Percentiles rank a stretch among this genome's conserved stretches.
These are phyloP conservation scores for Carapus acus DNA, from an alignment of 2,797 vertebrate species.

Conservation along the genomic window DNA sequence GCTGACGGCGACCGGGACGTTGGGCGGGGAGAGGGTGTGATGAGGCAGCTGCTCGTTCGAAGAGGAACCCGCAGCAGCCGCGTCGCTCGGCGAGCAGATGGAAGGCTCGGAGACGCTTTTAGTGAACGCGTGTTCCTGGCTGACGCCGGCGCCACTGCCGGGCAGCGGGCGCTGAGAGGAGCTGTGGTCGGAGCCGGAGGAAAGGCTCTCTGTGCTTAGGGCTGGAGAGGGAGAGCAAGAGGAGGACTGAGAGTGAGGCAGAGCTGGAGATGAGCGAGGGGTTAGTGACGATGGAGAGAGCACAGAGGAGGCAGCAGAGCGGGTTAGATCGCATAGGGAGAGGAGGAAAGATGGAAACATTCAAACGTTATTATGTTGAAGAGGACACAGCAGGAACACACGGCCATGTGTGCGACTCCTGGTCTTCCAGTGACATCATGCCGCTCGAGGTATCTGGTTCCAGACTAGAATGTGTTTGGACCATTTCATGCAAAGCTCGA, in stretches of 20 bases:
- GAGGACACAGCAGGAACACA: too few species aligned
- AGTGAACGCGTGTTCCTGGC: conserved; percentile 73
- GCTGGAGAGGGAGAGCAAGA: conserved; percentile 87
- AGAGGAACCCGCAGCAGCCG: conserved; percentile 47
- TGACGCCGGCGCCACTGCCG: conserved; percentile 51
- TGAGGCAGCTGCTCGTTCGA: conserved; percentile 46
- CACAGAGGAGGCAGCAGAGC: conserved; percentile 15
- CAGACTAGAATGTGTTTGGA: too few species aligned
- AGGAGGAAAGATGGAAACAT: background rate
- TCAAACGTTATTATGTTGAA: too few species aligned
- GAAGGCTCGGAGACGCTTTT: conserved; percentile 91
- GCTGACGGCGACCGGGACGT: conserved; percentile 61
- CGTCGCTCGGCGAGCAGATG: conserved; percentile 70
- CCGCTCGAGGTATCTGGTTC: too few species aligned
- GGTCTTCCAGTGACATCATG: too few species aligned
- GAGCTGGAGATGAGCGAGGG: conserved; percentile 63
- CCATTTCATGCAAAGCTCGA: too few species aligned
- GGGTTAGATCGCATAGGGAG: background rate
- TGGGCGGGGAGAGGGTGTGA: conserved; percentile 47
- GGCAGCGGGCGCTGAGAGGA: conserved; percentile 62
- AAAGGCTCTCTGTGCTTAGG: conserved; percentile 88
- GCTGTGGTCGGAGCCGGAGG: conserved; percentile 75
- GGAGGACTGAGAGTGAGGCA: conserved; percentile 81
- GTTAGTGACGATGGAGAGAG: conserved; percentile 22
- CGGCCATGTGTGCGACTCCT: too few species aligned